Evolutionary conservation across 2,113 vertebrate species (phyloP), one percentile per base, ranked within the genome.

Genomic region (Rhabdomys dilectus): DNA sequence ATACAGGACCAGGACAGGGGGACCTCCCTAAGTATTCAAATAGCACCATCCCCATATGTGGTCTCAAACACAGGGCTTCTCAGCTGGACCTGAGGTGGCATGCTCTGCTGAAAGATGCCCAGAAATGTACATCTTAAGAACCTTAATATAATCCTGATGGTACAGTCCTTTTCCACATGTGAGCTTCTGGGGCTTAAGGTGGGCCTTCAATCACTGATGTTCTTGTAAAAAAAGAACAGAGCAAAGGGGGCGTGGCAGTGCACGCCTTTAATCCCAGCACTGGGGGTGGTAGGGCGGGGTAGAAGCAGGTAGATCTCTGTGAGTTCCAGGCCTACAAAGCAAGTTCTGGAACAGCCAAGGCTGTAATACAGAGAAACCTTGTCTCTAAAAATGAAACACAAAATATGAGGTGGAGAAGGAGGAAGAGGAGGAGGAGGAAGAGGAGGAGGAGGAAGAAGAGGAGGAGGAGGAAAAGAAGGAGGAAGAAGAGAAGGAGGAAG

Each of bases 31-130:
- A 36, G 64, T 2, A 13, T 36, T 17, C 1, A 19, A n/a, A 53
- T 24, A 1, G 4, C 0, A 4, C 0, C 58, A 36, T 45, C 15
- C 48, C 21, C 15, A 36, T 58, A 9, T 24, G 7, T 16, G 31
- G 2, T 60, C 26, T n/a, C 15, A 15, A 36, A 53, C 21, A 5
- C 8, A 21, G 9, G 31, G 2, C n/a, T 58, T 78, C 53, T 56
- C 19, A 48, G 45, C 2, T 13, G 17, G 36, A 53, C 16, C 16
- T 12, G 42, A 5, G 81, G 21, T 7, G 26, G 3, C 17, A 1
- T 36, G 34, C 48, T 2, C 0, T 7, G 36, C 80, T 39, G 48
- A 66, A 36, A 82, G 53, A 31, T 12, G 26, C 24, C 34, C 60
- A 34, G 0, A 4, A 13, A 60, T 48, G n/a, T 7, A 34, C 7